These are phyloP conservation scores for Riptortus pedestris DNA, from an alignment of 1,140 invertebrate genomes.

Conservation along the genomic window DNA sequence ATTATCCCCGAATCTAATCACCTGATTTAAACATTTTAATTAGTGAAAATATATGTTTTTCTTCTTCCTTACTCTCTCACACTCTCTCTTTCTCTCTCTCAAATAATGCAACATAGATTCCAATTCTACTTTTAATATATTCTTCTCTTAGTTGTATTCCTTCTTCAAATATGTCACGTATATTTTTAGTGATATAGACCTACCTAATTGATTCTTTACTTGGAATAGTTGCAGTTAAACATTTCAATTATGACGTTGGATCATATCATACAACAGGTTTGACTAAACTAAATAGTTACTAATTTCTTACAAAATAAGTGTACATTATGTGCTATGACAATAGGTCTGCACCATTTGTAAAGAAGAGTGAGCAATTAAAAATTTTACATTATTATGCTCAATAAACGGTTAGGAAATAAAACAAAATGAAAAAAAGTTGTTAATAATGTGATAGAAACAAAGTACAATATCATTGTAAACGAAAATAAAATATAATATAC, in stretches of 20 bases:
- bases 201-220: no score
- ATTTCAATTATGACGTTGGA: not conserved
- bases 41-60: not conserved
- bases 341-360: constrained; percentile 15
- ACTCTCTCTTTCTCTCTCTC: not conserved
- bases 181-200: no score
- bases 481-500: not conserved
- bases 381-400: not conserved
- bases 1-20: constrained; percentile 12
- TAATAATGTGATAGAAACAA: not conserved
- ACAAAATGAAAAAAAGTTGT: not conserved
- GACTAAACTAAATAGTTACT: not conserved
- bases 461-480: not conserved
- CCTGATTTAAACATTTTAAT: not conserved
- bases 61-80: not conserved
- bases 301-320: not conserved
- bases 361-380: constrained; percentile 7
- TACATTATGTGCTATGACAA: constrained; percentile 9
- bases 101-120: not conserved
- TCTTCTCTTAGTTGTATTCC: not conserved
- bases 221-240: no score
- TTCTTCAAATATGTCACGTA: no score
- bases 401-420: not conserved
- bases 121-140: not conserved
- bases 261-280: constrained; percentile 8